Evolutionary conservation across 1,140 invertebrate genomes (phyloP).

Genomic region (Parasteatoda tepidariorum): DNA sequence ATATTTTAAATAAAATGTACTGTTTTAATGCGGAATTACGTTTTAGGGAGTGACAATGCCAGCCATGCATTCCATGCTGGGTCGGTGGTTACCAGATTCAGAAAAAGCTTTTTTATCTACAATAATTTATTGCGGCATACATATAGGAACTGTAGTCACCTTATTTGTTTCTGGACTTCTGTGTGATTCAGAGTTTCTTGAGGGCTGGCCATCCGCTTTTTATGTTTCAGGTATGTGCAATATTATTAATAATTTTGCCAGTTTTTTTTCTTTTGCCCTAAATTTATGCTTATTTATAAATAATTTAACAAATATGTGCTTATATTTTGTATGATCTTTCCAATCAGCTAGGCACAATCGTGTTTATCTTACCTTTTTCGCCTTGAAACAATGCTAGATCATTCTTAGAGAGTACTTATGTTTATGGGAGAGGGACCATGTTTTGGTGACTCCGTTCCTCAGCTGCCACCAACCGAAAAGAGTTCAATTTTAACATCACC

Average conservation of each 20-base stretch:
- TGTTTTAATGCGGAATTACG: too few relatives aligned
- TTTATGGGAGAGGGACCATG: too few relatives aligned
- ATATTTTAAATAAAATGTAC: too few relatives aligned
- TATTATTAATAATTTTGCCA: too few relatives aligned
- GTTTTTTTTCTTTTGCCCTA: neutral
- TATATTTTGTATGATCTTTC: too few relatives aligned
- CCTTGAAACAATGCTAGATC: too few relatives aligned
- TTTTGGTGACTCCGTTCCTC: too few relatives aligned
- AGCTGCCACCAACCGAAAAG: too few relatives aligned
- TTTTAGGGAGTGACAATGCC: constrained; percentile 88
- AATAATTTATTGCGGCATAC: constrained; percentile 82
- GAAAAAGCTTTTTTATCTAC: constrained; percentile 84
- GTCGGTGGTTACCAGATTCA: constrained; percentile 84
- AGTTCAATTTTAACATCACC: too few relatives aligned
- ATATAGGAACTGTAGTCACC: constrained; percentile 83
- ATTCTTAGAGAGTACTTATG: constrained; percentile 84
- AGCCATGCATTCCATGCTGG: constrained; percentile 88
- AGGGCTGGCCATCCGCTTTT: constrained; percentile 89
- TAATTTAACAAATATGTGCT: too few relatives aligned
- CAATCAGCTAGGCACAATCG: too few relatives aligned
- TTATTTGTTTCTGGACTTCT: constrained; percentile 81
- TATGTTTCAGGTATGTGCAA: constrained; percentile 81
- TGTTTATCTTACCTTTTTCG: too few relatives aligned
- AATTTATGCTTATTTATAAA: neutral
- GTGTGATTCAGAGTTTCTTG: constrained; percentile 71